Conservation (phyloP, 2,888 invertebrate genomes). For the Nomada flava region DNA sequence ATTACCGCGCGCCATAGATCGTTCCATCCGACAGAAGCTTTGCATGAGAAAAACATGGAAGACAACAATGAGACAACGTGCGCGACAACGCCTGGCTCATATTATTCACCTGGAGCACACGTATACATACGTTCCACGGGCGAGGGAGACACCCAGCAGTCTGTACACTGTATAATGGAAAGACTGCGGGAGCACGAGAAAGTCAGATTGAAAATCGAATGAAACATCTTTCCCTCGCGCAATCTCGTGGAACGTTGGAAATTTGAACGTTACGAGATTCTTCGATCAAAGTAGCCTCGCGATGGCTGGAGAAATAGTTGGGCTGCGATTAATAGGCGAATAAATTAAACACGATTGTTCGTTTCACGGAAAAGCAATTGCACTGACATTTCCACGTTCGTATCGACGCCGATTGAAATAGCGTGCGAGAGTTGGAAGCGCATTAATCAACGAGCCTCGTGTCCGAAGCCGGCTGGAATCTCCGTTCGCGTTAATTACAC, state of each 20-base stretch:
- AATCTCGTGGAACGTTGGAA: neutral
- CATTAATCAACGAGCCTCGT: constrained; percentile 28
- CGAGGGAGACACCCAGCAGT: neutral
- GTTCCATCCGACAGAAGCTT: constrained; percentile 27
- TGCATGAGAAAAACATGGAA: constrained; percentile 23
- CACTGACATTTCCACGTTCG: neutral
- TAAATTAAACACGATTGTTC: constrained; percentile 10
- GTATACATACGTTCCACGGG: neutral
- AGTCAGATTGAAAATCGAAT: constrained; percentile 31
- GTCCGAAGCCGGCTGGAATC: constrained; percentile 8
- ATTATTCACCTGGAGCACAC: constrained; percentile 20
- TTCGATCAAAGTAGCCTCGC: neutral
- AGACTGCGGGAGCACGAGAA: neutral
- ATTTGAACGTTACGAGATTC: neutral
- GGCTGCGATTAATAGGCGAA: neutral
- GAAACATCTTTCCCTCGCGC: constrained; percentile 3
- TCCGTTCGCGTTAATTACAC: constrained; percentile 48
- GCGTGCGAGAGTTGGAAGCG: constrained; percentile 10
- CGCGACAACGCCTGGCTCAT: constrained; percentile 14
- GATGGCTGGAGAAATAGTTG: too few species aligned
- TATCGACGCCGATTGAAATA: neutral
- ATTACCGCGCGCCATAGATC: constrained; percentile 37
- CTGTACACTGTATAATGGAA: constrained; percentile 11
- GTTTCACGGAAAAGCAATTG: too few species aligned
- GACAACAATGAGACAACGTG: constrained; percentile 35